Evolutionary conservation across 2,888 invertebrate genomes (phyloP).

Genomic region (Orgyia antiqua): DNA sequence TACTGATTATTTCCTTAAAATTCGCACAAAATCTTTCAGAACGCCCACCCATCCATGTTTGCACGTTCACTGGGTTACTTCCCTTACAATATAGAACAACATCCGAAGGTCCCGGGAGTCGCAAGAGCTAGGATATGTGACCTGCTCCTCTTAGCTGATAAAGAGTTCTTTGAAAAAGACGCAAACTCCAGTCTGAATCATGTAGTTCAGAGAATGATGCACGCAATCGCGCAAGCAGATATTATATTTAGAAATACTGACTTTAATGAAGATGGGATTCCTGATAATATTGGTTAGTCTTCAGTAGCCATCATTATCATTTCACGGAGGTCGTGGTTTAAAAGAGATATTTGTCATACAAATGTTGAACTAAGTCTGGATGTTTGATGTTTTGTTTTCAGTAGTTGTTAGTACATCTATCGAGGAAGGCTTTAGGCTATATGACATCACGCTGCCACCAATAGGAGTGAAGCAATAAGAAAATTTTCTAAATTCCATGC

Average conservation of each 20-base stretch:
- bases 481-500: no score
- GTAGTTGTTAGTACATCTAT: no score
- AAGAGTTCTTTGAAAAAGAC: conserved; percentile 62
- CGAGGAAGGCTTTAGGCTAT: no score
- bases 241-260: conserved; percentile 74
- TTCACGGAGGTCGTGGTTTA: no score
- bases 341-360: no score
- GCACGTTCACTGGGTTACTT: conserved; percentile 16
- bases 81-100: conserved; percentile 46
- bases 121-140: conserved; percentile 63
- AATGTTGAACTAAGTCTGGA: no score
- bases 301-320: no score
- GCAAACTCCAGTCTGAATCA: conserved; percentile 63
- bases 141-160: conserved; percentile 66
- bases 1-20: no score
- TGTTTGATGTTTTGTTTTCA: no score
- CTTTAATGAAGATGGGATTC: conserved; percentile 70
- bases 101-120: conserved; percentile 33
- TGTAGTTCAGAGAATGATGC: conserved; percentile 63
- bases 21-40: no score
- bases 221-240: conserved; percentile 71
- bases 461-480: no score
- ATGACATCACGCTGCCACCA: no score
- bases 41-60: neutral
- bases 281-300: conserved; percentile 69